A percentile compares a stretch with the other conserved stretches of the same genome.
These are phyloP conservation scores for Odontesthes bonariensis DNA, from an alignment of 2,113 vertebrate species.

Conservation along the genomic window DNA sequence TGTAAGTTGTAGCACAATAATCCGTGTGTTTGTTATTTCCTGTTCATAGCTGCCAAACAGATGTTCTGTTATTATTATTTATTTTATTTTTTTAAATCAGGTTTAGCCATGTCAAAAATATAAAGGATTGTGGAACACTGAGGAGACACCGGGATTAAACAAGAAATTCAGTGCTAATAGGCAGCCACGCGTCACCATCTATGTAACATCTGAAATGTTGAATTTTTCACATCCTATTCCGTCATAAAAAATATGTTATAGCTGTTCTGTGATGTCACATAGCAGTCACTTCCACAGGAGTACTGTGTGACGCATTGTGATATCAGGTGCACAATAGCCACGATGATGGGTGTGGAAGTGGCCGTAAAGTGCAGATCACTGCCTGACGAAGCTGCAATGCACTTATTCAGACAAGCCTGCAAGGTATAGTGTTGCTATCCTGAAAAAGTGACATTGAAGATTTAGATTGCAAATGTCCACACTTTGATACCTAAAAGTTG, in stretches of 20 bases:
- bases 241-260: background rate
- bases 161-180: background rate
- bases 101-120: no score
- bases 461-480: background rate
- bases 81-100: no score
- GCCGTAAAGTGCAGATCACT: background rate
- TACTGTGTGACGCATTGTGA: conserved; percentile 8
- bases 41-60: no score
- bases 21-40: no score
- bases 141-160: background rate
- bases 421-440: background rate
- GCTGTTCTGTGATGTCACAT: background rate
- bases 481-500: background rate
- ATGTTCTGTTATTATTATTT: no score
- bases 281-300: background rate
- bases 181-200: background rate
- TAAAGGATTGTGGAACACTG: no score
- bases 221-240: background rate
- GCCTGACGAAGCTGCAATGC: background rate
- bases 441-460: background rate
- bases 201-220: background rate
- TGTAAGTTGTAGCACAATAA: no score
- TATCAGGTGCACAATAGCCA: conserved; percentile 18
- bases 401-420: background rate
- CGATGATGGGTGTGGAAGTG: conserved; percentile 63